Evolutionary conservation across 2,797 vertebrate genomes (phyloP).

Genomic region (Chiroxiphia lanceolata): DNA sequence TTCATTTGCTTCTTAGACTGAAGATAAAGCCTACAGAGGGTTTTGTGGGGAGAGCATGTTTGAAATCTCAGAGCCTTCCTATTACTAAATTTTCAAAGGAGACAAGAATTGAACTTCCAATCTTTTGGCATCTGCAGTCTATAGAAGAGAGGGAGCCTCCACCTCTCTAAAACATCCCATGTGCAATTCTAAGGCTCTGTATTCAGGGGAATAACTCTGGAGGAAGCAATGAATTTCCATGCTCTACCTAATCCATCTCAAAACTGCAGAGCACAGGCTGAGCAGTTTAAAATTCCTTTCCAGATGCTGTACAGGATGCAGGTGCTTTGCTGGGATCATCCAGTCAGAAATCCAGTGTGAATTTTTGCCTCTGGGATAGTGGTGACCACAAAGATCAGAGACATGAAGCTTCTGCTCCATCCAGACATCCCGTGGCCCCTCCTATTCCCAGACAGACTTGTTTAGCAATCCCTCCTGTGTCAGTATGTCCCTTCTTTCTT

Average conservation of each 20-base stretch:
- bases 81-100: background rate
- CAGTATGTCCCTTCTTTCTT: background rate
- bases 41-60: background rate
- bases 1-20: background rate
- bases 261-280: background rate
- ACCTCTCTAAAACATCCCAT: background rate
- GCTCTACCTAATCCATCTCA: background rate
- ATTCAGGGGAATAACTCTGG: background rate
- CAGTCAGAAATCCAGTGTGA: background rate
- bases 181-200: background rate
- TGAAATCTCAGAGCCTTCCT: slow-evolving; percentile 12
- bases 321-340: background rate
- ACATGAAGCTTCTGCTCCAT: background rate
- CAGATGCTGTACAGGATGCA: background rate
- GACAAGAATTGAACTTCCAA: background rate
- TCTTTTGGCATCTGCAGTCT: background rate
- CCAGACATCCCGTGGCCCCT: background rate
- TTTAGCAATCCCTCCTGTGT: background rate
- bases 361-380: background rate
- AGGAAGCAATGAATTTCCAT: background rate
- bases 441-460: background rate
- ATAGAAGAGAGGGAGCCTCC: background rate
- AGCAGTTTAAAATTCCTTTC: background rate
- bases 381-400: background rate
- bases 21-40: background rate